Evolutionary conservation across 2,888 invertebrate genomes (phyloP).

Genomic region (Campoletis raptor): DNA sequence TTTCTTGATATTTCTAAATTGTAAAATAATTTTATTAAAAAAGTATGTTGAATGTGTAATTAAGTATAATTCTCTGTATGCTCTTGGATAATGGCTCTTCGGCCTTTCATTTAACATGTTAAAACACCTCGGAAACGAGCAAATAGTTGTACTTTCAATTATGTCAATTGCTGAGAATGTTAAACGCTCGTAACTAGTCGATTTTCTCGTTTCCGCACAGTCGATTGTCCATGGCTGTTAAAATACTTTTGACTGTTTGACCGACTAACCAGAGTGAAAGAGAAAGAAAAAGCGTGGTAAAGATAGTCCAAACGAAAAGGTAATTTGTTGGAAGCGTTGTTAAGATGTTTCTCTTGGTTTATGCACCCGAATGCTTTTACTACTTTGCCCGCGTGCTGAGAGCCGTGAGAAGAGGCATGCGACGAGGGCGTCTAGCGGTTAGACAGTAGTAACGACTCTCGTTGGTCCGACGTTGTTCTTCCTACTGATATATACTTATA

Average conservation of each 20-base stretch:
- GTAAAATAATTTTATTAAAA: background rate
- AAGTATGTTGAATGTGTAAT: background rate
- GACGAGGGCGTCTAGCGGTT: constrained; percentile 27
- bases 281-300: background rate
- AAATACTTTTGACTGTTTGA: background rate
- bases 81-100: background rate
- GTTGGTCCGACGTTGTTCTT: constrained; percentile 52
- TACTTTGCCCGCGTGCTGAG: constrained; percentile 30
- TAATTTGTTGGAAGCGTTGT: constrained; percentile 36
- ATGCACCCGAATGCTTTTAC: constrained; percentile 54
- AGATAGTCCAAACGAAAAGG: constrained; percentile 19
- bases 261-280: background rate
- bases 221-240: background rate
- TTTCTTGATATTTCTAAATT: background rate
- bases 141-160: background rate
- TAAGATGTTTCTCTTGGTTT: constrained; percentile 52
- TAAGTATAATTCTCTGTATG: background rate
- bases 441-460: constrained; percentile 64
- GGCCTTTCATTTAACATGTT: background rate
- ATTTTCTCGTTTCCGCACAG: background rate
- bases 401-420: constrained; percentile 21
- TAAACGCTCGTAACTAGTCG: background rate
- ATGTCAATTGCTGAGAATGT: background rate
- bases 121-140: background rate
- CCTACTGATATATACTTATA: constrained; percentile 1